Percentiles rank a stretch among this genome's conserved stretches.
Evolutionary conservation across 2,888 invertebrate species (phyloP).

Genomic region (Rhynchonema sp.): DNA sequence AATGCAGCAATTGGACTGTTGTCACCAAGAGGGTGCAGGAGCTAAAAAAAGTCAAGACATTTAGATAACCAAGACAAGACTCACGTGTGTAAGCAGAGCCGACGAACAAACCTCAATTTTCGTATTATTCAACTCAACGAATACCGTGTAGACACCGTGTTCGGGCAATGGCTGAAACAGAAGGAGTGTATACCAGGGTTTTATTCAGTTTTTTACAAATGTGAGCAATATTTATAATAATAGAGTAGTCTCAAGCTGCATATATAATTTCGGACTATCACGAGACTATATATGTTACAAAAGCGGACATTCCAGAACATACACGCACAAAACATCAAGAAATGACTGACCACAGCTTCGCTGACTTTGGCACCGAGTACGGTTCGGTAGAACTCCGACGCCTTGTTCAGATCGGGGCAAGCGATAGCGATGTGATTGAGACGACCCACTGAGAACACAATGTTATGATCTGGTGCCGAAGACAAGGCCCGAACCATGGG

Average conservation of each 20-base stretch:
- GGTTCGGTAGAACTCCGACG: constrained; percentile 37
- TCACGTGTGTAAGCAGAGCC: no score
- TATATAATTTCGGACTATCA: neutral
- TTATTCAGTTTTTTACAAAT: no score
- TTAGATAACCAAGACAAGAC: no score
- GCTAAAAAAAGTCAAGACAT: constrained; percentile 26
- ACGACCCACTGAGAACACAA: constrained; percentile 34
- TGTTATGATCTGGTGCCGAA: no score
- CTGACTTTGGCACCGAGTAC: constrained; percentile 38
- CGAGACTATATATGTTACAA: no score
- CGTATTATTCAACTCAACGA: constrained; percentile 41
- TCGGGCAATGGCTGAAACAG: constrained; percentile 34
- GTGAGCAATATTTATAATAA: no score
- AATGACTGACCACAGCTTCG: constrained; percentile 18
- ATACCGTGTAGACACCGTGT: constrained; percentile 43
- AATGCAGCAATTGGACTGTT: constrained; percentile 41
- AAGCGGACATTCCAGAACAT: no score
- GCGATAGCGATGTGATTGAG: constrained; percentile 44
- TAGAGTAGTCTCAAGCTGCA: no score
- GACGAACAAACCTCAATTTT: constrained; percentile 36
- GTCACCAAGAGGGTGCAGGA: constrained; percentile 39
- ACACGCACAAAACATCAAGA: no score
- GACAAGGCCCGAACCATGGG: no score
- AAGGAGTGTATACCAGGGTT: no score
- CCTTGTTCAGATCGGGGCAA: constrained; percentile 36